Evolutionary conservation across 2,888 invertebrate species (phyloP), one percentile per base, ranked within the genome.

Genomic region (Hipparchia semele): DNA sequence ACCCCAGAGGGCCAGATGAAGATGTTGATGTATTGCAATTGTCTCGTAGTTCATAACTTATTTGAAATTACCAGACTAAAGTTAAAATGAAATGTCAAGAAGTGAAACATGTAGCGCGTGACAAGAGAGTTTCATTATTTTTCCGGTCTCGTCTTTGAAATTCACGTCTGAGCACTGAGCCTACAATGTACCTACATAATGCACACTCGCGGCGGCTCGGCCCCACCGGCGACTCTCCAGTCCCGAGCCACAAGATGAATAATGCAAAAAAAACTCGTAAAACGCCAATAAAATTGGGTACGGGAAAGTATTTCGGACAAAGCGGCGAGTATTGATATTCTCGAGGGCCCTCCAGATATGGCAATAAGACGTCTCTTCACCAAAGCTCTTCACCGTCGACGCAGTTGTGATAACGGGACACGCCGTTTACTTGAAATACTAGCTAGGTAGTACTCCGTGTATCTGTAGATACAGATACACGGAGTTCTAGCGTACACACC

Each of bases 281-380:
- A 54, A 39, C 56, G 58, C 51, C 68, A 72, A 68, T 72, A 72
- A 64, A 65, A 64, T 69, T 58, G 39, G 68, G 5, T 59, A 69
- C 64, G 51, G 51, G 72, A 65, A 72, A 69, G 49, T 68, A 53
- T 62, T 69, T 72, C 51, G 64, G 64, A 59, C 72, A 69, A 68
- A 7, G 58, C 70, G 70, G 64, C n/a, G 56, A 12, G 51, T 53
- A 45, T 68, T 72, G 72, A 68, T 58, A 72, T 59, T 64, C 68
- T 71, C 61, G 61, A 75, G 75, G 65, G 65, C 71, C 49, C 68
- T 67, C 67, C 70, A 70, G 72, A 64, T 75, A 75, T 70, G 70
- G 70, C 66, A 56, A 56, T 56, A 23, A 13, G 13, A 13, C 13
- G 13, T 2, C 8, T 56, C 56, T 7, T 6, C 54, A 1, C 54